phyloP scores from a whole-genome alignment of 2,797 vertebrate genomes.

The Hippocampus kuda region DNA sequence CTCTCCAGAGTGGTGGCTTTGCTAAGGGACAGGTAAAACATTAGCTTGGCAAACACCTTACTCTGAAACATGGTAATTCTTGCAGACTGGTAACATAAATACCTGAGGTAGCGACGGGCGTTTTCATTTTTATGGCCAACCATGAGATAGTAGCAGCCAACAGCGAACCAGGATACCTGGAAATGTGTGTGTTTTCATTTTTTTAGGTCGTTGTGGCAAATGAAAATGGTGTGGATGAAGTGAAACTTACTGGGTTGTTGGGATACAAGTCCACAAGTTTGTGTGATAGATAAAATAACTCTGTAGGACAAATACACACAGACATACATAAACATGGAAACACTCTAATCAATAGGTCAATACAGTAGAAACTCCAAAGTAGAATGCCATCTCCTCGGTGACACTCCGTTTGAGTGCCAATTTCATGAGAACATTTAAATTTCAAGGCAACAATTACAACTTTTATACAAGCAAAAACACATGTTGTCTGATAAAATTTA shows the following conservation, averaged over 20 bases:
- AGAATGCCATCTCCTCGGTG: background rate
- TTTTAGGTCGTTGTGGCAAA: background rate
- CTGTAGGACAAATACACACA: constrained; percentile 51
- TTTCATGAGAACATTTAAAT: background rate
- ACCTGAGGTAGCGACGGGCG: constrained; percentile 94
- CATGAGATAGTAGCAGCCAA: constrained; percentile 98
- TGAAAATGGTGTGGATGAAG: background rate
- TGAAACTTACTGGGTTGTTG: constrained; percentile 88
- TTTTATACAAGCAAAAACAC: background rate
- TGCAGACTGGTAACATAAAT: constrained; percentile 14
- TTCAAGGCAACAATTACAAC: too few relatives aligned
- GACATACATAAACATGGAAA: background rate
- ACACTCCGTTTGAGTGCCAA: background rate
- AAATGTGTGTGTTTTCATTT: constrained; percentile 4
- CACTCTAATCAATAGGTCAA: background rate
- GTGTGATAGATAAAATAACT: constrained; percentile 97
- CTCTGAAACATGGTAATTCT: background rate
- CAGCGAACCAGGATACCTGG: constrained; percentile 88
- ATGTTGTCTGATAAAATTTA: background rate
- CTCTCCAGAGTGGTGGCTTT: constrained; percentile 95
- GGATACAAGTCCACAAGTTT: constrained; percentile 98
- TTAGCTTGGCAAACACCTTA: background rate
- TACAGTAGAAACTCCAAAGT: background rate
- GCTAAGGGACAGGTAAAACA: constrained; percentile 50
- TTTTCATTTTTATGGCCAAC: constrained; percentile 98